These are phyloP conservation scores for Acronicta psi DNA, from an alignment of 2,888 invertebrate genomes.

Conservation along the genomic window DNA sequence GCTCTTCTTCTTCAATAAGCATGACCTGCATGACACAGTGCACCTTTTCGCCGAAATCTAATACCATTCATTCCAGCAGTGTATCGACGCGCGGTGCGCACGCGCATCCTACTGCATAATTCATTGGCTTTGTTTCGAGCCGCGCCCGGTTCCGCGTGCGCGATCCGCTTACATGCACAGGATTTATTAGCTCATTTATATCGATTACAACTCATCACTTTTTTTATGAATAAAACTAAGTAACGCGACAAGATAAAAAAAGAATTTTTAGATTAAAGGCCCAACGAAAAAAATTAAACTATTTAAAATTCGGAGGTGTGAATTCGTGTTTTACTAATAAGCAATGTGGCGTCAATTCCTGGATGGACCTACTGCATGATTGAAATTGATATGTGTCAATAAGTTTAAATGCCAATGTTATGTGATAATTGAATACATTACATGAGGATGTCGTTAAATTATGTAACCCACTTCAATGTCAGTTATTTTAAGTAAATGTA, in stretches of 20 bases:
- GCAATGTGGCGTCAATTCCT: constrained; percentile 18
- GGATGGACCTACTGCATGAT: constrained; percentile 9
- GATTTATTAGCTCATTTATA: constrained; percentile 36
- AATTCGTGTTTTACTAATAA: constrained; percentile 45
- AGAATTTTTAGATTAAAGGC: neutral
- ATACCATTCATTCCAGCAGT: constrained; percentile 6
- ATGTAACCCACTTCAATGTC: constrained; percentile 15
- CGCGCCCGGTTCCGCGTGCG: constrained; percentile 29
- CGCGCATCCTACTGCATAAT: constrained; percentile 54
- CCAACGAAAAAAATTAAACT: neutral
- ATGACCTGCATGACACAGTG: too few relatives aligned
- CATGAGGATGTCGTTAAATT: constrained; percentile 12
- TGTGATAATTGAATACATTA: constrained; percentile 26
- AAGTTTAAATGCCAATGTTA: constrained; percentile 24
- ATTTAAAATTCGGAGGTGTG: constrained; percentile 20
- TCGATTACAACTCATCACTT: constrained; percentile 19
- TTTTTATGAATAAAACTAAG: constrained; percentile 1
- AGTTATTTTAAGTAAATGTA: constrained; percentile 17
- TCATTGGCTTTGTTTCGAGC: constrained; percentile 49
- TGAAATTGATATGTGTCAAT: constrained; percentile 24
- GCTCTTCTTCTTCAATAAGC: too few relatives aligned
- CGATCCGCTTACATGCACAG: constrained; percentile 17
- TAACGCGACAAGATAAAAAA: neutral
- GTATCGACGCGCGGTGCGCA: constrained; percentile 20
- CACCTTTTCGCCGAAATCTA: constrained; percentile 14